These are phyloP conservation scores for Uropetala carovei DNA, from an alignment of 2,888 invertebrate species.

Conservation along the genomic window DNA sequence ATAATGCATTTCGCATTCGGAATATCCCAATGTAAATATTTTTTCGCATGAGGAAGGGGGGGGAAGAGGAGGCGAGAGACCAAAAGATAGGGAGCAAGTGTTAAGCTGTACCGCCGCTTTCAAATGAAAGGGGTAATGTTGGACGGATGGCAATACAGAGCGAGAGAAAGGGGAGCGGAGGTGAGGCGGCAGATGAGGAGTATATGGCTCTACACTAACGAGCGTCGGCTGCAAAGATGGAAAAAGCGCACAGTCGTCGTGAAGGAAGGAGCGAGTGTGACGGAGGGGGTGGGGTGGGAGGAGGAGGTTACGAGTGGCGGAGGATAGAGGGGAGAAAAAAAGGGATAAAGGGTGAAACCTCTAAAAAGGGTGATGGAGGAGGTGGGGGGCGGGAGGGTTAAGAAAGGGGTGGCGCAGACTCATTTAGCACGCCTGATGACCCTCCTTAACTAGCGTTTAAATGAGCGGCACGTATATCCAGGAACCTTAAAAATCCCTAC, in stretches of 20 bases:
- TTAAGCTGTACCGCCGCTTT: background rate
- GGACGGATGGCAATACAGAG: background rate
- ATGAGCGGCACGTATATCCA: conserved; percentile 68
- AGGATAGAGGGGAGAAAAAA: background rate
- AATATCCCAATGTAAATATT: background rate
- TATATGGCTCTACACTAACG: conserved; percentile 34
- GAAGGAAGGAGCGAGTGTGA: conserved; percentile 40
- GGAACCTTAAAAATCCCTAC: conserved; percentile 43
- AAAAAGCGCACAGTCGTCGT: conserved; percentile 42
- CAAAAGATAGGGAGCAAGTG: background rate
- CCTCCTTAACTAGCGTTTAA: conserved; percentile 68
- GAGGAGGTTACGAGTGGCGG: background rate
- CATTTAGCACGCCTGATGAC: conserved; percentile 64
- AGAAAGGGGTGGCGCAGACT: conserved; percentile 43
- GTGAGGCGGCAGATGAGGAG: background rate
- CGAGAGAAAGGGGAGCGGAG: background rate
- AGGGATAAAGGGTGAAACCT: background rate
- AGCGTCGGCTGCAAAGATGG: conserved; percentile 54
- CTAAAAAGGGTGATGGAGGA: background rate
- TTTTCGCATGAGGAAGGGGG: background rate
- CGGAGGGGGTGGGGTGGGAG: background rate
- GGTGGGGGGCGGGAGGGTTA: background rate
- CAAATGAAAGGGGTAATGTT: background rate
- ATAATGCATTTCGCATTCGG: background rate
- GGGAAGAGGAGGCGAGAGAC: background rate